Evolutionary conservation across 2,888 invertebrate genomes (phyloP).

Genomic region (Pristionchus maxplancki): DNA sequence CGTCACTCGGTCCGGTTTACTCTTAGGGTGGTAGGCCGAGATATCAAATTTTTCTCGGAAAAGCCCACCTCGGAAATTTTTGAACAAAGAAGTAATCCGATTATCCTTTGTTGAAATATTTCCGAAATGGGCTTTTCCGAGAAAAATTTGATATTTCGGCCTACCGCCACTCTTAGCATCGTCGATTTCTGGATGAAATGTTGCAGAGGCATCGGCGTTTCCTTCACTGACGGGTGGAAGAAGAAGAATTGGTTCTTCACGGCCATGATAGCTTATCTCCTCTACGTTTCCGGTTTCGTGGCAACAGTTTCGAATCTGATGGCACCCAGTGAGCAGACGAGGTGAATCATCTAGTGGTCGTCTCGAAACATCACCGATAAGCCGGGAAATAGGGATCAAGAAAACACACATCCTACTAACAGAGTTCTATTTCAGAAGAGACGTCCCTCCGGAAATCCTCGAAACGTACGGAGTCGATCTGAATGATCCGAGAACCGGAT

Average conservation of each 20-base stretch:
- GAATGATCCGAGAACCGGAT: background rate
- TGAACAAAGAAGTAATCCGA: no score
- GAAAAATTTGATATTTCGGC: no score
- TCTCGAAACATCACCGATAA: background rate
- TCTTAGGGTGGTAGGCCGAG: no score
- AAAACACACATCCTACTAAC: background rate
- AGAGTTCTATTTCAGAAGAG: background rate
- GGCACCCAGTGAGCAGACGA: background rate
- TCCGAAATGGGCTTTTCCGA: no score
- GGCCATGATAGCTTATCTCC: background rate
- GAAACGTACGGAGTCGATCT: background rate
- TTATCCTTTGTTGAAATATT: no score
- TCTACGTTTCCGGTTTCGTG: background rate
- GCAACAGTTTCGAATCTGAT: background rate
- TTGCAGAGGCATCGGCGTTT: background rate
- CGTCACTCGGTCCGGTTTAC: background rate
- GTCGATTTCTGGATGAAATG: no score
- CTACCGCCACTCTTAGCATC: no score
- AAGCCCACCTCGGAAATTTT: no score
- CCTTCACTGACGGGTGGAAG: background rate
- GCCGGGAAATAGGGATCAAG: background rate
- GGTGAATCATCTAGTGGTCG: background rate
- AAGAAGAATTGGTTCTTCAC: background rate
- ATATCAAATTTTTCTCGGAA: no score
- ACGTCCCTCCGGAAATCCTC: constrained; percentile 8